phyloP scores from a whole-genome alignment of 2,797 vertebrate genomes.

The Enteromius fasciolatus region DNA sequence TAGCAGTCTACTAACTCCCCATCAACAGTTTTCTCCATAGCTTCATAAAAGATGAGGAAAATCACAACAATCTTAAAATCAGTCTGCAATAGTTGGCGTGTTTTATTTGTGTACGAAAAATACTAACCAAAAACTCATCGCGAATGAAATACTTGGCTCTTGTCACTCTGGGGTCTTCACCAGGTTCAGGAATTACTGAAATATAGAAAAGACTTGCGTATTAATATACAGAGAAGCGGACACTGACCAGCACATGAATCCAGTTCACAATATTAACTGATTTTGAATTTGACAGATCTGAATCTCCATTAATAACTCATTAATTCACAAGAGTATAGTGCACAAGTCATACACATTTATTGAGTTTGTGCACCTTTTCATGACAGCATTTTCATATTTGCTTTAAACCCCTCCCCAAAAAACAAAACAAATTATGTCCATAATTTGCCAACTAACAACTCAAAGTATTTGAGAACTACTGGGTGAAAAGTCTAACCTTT shows the following conservation, averaged over 20 bases:
- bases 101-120: neutral
- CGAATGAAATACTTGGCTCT: slow-evolving; percentile 99
- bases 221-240: too few species aligned
- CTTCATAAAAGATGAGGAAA: neutral
- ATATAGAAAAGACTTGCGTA: neutral
- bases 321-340: neutral
- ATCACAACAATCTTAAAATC: neutral
- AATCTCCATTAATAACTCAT: too few species aligned
- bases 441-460: neutral
- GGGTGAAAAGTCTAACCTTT: slow-evolving; percentile 80
- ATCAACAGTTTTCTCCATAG: neutral
- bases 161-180: slow-evolving; percentile 97
- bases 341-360: too few species aligned
- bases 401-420: too few species aligned
- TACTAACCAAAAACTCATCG: slow-evolving; percentile 93
- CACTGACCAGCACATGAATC: too few species aligned
- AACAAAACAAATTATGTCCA: neutral
- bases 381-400: neutral
- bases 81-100: neutral
- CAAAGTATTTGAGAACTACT: too few species aligned
- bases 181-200: slow-evolving; percentile 92
- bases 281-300: neutral
- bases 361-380: neutral
- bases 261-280: neutral
- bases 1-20: neutral